Conservation (phyloP, 1,140 invertebrate species). For the Hestina assimilis region DNA sequence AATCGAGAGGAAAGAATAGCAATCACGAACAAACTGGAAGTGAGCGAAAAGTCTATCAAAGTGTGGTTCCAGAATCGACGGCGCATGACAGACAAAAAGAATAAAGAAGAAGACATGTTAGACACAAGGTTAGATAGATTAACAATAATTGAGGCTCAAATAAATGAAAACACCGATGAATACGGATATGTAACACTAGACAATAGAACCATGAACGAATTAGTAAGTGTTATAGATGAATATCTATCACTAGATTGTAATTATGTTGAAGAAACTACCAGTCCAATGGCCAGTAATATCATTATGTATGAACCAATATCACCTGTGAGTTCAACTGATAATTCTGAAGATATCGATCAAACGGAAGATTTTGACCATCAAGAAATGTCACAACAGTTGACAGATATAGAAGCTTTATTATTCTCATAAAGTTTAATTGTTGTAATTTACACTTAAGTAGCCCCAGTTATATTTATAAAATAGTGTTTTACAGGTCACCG, state of each 20-base stretch:
- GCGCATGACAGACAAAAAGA: slow-evolving; percentile 40
- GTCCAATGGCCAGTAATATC: neutral
- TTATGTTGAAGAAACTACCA: neutral
- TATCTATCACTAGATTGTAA: slow-evolving; percentile 18
- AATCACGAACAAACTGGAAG: slow-evolving; percentile 36
- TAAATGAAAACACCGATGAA: slow-evolving; percentile 36
- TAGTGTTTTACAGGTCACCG: too few relatives aligned
- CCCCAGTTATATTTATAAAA: neutral
- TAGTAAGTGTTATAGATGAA: slow-evolving; percentile 36
- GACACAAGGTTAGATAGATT: slow-evolving; percentile 21
- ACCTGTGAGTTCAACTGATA: slow-evolving; percentile 31
- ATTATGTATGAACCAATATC: slow-evolving; percentile 49
- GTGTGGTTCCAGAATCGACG: slow-evolving; percentile 61
- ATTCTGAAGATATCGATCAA: neutral
- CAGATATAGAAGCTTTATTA: neutral
- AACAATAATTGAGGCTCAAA: slow-evolving; percentile 40
- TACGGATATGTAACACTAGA: slow-evolving; percentile 46
- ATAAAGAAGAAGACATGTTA: slow-evolving; percentile 22
- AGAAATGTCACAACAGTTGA: neutral
- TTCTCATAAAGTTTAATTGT: neutral
- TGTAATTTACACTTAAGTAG: neutral
- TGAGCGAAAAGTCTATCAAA: slow-evolving; percentile 49
- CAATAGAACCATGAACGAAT: slow-evolving; percentile 32
- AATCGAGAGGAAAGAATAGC: slow-evolving; percentile 34
- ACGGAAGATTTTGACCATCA: neutral